Evolutionary conservation across 2,113 vertebrate genomes (phyloP).

Genomic region (Copsychus sechellarum): DNA sequence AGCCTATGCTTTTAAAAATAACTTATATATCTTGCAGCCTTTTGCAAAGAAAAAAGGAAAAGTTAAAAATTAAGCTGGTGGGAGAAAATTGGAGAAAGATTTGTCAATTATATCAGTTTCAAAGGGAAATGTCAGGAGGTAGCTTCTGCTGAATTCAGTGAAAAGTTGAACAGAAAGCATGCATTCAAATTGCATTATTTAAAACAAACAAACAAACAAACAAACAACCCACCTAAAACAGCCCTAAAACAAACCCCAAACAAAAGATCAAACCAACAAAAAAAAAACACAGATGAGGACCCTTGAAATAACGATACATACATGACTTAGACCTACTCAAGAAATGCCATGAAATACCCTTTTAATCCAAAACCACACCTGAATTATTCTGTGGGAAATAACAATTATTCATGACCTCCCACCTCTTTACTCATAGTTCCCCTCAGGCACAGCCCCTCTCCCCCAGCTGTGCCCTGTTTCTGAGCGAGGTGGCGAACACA

Average conservation of each 20-base stretch:
- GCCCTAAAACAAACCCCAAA: neutral
- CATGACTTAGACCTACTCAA: neutral
- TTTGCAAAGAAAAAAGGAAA: neutral
- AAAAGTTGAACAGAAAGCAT: neutral
- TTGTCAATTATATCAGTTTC: rapidly evolving
- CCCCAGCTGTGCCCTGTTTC: neutral
- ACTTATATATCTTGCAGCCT: neutral
- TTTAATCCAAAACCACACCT: neutral
- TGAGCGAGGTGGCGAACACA: rapidly evolving
- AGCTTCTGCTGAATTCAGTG: neutral
- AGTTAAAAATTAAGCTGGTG: neutral
- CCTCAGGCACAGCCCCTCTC: neutral
- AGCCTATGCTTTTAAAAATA: neutral
- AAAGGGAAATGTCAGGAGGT: neutral
- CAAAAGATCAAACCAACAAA: rapidly evolving
- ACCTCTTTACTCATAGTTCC: neutral
- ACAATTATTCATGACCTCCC: rapidly evolving
- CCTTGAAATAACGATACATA: neutral
- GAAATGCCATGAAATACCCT: neutral
- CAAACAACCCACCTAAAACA: neutral
- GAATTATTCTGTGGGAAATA: neutral
- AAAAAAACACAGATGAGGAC: neutral
- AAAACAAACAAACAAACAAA: neutral
- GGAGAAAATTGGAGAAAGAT: neutral
- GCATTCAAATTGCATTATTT: neutral